A percentile compares a stretch with the other conserved stretches of the same genome.
phyloP scores from a whole-genome alignment of 2,888 invertebrate genomes.

The Caenorhabditis macrosperma region DNA sequence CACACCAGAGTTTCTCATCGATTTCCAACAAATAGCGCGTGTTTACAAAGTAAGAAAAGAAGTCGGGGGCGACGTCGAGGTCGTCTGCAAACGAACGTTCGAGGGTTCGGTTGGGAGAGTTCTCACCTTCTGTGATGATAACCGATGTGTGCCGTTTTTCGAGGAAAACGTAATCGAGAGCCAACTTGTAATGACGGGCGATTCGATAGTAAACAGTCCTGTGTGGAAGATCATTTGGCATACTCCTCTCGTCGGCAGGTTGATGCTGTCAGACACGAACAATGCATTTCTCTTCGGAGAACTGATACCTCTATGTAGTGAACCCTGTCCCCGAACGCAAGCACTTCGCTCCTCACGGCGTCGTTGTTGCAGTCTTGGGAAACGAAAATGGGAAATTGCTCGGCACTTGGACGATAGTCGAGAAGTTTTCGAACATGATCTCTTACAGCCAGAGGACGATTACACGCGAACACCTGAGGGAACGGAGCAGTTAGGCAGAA shows the following conservation, averaged over 20 bases:
- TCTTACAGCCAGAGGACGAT: conserved; percentile 88
- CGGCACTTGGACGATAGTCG: conserved; percentile 82
- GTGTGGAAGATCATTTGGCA: conserved; percentile 60
- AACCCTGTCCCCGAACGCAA: conserved; percentile 85
- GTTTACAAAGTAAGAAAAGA: conserved; percentile 97
- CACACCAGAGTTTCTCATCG: conserved; percentile 94
- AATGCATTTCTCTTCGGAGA: neutral
- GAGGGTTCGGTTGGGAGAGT: neutral
- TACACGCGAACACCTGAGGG: conserved; percentile 90
- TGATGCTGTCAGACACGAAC: too few relatives aligned
- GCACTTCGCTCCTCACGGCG: conserved; percentile 89
- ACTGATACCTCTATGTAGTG: conserved; percentile 68
- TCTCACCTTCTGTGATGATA: conserved; percentile 93
- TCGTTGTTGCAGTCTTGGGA: conserved; percentile 95
- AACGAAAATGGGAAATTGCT: conserved; percentile 95
- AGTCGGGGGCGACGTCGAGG: conserved; percentile 94
- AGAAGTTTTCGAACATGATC: conserved; percentile 92
- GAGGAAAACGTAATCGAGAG: conserved; percentile 90
- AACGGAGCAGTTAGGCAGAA: too few relatives aligned
- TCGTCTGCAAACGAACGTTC: conserved; percentile 86
- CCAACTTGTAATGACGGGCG: conserved; percentile 93
- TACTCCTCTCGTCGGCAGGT: conserved; percentile 61
- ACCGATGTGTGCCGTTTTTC: conserved; percentile 88
- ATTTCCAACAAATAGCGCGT: conserved; percentile 89
- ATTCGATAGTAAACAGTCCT: conserved; percentile 72